phyloP scores from a whole-genome alignment of 2,797 vertebrate genomes.

The Enteromius mattozi region DNA sequence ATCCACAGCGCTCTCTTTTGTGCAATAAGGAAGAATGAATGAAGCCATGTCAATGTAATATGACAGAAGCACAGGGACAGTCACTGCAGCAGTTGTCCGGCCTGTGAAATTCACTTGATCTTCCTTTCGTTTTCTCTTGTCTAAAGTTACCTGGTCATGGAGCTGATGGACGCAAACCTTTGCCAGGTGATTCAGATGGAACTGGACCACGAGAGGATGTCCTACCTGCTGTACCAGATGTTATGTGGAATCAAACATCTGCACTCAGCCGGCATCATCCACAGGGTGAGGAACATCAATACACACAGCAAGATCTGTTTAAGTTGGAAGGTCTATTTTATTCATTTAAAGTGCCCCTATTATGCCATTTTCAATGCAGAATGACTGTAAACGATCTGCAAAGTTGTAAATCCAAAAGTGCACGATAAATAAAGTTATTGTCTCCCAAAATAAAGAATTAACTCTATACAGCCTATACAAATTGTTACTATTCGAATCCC shows the following conservation, averaged over 20 bases:
- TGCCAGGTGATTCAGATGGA: constrained; percentile 99
- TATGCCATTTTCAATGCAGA: no score
- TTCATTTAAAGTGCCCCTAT: background rate
- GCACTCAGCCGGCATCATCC: constrained; percentile 98
- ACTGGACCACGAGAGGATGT: constrained; percentile 98
- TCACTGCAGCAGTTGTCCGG: background rate
- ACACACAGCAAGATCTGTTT: background rate
- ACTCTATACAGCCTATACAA: no score
- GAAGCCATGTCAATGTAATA: background rate
- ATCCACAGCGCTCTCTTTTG: constrained; percentile 18
- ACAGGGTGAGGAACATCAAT: constrained; percentile 86
- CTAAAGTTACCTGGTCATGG: constrained; percentile 97
- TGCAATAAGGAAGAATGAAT: background rate
- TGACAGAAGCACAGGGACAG: background rate
- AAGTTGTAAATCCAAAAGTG: no score
- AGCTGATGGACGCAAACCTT: constrained; percentile 98
- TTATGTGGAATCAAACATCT: constrained; percentile 99
- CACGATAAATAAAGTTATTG: no score
- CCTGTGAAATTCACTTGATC: background rate
- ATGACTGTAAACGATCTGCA: no score
- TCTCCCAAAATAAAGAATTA: no score
- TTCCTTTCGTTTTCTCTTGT: background rate
- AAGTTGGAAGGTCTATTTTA: background rate
- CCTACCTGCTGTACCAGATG: constrained; percentile 99
- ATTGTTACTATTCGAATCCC: no score